Evolutionary conservation across 1,140 invertebrate genomes (phyloP).

Genomic region (Drosophila watanabei): DNA sequence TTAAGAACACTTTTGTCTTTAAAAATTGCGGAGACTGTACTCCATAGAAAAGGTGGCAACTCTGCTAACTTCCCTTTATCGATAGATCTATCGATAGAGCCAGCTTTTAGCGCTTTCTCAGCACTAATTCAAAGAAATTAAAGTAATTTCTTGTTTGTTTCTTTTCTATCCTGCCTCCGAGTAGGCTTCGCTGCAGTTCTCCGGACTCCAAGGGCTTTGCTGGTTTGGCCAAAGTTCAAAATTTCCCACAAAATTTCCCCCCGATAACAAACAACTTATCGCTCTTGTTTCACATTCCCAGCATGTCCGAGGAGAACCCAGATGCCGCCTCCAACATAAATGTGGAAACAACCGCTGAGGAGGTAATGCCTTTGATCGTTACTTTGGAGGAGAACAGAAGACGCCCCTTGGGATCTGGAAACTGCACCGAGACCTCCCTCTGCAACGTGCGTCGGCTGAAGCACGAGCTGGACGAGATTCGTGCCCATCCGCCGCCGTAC

Average conservation of each 20-base stretch:
- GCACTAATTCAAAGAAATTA: not conserved
- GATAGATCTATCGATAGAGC: too few species aligned
- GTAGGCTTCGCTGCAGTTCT: not conserved
- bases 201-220: not conserved
- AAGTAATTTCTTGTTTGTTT: not conserved
- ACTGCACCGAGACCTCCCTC: not conserved
- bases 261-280: not conserved
- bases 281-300: not conserved
- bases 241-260: not conserved
- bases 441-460: slow-evolving; percentile 11
- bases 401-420: not conserved
- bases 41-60: too few species aligned
- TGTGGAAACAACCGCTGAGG: not conserved
- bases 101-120: too few species aligned
- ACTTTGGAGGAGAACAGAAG: not conserved
- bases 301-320: slow-evolving; percentile 4
- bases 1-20: too few species aligned
- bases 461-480: slow-evolving; percentile 53
- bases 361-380: not conserved
- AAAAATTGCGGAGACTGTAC: too few species aligned
- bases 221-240: not conserved
- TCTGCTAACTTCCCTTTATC: too few species aligned
- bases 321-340: not conserved
- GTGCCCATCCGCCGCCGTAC: slow-evolving; percentile 62
- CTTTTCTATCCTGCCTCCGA: not conserved